Percentiles rank a stretch among this genome's conserved stretches.
These are phyloP conservation scores for Nestor notabilis DNA, from an alignment of 2,113 vertebrate species.

Conservation along the genomic window DNA sequence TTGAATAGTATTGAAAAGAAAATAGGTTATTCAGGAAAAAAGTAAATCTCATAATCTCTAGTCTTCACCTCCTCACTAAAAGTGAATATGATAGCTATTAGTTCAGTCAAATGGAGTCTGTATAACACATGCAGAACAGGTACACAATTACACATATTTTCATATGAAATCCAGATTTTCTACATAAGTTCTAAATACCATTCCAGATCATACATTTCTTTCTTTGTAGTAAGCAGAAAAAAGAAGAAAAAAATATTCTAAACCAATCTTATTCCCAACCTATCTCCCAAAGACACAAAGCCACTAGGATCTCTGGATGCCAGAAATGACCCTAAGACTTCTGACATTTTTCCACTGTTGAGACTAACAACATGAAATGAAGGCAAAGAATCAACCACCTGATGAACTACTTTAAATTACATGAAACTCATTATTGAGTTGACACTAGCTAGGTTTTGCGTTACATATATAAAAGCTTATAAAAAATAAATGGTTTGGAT, in stretches of 20 bases:
- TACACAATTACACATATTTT: neutral
- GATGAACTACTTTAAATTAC: neutral
- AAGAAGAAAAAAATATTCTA: neutral
- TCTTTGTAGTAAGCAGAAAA: neutral
- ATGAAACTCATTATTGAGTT: neutral
- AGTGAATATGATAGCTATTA: neutral
- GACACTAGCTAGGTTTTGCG: neutral
- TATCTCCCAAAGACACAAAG: neutral
- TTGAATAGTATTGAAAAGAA: constrained; percentile 10
- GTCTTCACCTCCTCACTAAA: neutral
- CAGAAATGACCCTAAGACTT: neutral
- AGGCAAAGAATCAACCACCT: neutral
- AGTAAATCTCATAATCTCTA: constrained; percentile 52
- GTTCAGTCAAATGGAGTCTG: neutral
- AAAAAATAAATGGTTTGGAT: neutral
- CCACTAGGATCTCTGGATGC: neutral
- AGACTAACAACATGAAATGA: neutral
- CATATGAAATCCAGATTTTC: neutral
- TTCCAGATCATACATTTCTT: neutral
- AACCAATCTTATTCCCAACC: neutral
- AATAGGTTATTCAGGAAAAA: constrained; percentile 23
- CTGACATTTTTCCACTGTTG: neutral
- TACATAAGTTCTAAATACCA: neutral
- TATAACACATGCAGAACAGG: neutral
- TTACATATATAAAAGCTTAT: too few relatives aligned